Evolutionary conservation across 2,797 vertebrate genomes (phyloP).

Genomic region (Rhadinocentrus ornatus): DNA sequence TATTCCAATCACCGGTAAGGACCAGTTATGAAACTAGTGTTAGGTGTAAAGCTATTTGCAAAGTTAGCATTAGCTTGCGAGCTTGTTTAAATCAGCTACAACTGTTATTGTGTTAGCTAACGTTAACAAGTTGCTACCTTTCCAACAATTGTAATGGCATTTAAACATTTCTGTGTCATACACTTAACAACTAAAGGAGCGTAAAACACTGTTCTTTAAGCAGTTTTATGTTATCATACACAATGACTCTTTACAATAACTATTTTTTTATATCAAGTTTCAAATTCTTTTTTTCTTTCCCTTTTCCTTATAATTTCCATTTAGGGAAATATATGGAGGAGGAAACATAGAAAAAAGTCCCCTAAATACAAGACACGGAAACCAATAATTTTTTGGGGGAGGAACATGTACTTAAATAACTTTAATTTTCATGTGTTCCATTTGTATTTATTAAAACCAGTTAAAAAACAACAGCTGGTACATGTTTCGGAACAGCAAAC

Average conservation of each 20-base stretch:
- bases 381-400: rapidly evolving
- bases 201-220: no score
- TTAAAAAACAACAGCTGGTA: neutral
- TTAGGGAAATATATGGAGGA: neutral
- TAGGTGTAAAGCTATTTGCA: neutral
- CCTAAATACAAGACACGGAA: neutral
- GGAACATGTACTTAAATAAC: rapidly evolving
- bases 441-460: neutral
- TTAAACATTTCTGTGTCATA: no score
- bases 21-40: neutral
- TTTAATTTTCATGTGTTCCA: neutral
- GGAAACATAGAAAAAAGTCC: no score
- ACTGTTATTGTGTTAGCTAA: constrained; percentile 34
- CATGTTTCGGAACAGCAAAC: neutral
- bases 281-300: no score
- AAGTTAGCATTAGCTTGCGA: constrained; percentile 43
- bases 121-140: neutral
- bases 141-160: no score
- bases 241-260: neutral
- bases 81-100: constrained; percentile 20
- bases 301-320: neutral
- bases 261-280: neutral
- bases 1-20: constrained; percentile 51
- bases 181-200: neutral
- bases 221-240: neutral